Conservation (phyloP, 2,888 invertebrate genomes). For the Heliothis peltigera region DNA sequence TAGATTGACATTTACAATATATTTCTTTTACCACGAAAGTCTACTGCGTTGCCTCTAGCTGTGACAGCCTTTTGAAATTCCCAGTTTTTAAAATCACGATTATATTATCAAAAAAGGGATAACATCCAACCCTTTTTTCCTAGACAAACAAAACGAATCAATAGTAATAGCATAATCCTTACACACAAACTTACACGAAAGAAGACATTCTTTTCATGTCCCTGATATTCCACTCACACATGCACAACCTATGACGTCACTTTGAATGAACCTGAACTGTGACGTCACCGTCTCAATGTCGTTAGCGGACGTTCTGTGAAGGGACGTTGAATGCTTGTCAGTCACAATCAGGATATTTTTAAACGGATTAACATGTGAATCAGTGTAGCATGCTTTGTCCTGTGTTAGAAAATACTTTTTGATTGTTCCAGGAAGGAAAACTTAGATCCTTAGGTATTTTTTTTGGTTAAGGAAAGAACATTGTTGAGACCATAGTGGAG, state of each 20-base stretch:
- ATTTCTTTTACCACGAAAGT: no score
- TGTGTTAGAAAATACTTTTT: background rate
- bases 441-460: background rate
- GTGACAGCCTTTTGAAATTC: no score
- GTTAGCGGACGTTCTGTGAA: constrained; percentile 37
- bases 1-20: no score
- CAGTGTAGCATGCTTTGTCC: constrained; percentile 2
- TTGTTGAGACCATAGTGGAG: background rate
- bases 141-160: background rate
- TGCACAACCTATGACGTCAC: constrained; percentile 36
- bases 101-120: no score
- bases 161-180: background rate
- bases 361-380: constrained; percentile 44
- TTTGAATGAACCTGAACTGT: constrained; percentile 24
- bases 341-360: constrained; percentile 51
- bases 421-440: background rate
- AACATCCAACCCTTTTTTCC: no score
- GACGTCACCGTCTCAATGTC: constrained; percentile 55
- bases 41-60: no score
- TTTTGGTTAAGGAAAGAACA: background rate
- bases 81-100: no score
- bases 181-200: background rate
- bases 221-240: constrained; percentile 18
- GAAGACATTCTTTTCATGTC: background rate
- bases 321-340: constrained; percentile 49